Base-by-base conservation (phyloP, 2,888 invertebrate genomes). In the Scaeva pyrastri region DNA sequence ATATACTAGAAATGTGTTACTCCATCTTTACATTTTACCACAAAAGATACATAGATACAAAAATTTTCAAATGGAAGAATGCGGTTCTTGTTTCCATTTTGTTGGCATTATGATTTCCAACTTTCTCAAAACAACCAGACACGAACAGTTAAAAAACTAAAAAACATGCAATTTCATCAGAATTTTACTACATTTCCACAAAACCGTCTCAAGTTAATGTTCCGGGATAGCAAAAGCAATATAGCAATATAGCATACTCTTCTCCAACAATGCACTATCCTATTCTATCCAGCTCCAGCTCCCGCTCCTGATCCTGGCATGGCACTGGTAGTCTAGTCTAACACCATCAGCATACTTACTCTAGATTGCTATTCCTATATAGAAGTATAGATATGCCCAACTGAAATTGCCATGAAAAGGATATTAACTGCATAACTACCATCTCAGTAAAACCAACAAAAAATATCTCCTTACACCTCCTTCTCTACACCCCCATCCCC, bases 341-440 rank as follows among this genome's bases (percentile, higher is more conserved):
- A 43, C 14, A 36, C 16, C 31, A 31, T 31, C 16, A 11, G 50
- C 16, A 36, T 7, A 56, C 36, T 26, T 23, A 68, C 50, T 50
- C 12, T 31, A 48, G 16, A 73, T 23, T 14, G 23, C 52, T 21
- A 26, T 55, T 48, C 31, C 8, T 31, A 31, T 5, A 7, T 31
- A 31, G n/a, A n/a, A n/a, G n/a, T 31, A 8, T 31, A 31, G 31
- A 8, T 31, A 31, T 31, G 8, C 31, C 31, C 8, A 2, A 31
- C 75, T 66, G 19, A 72, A 72, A 85, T 76, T 73, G 80, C 68
- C 58, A 80, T 80, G 48, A 68, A 85, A 85, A 60, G 60, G 56
- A 79, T 79, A 75, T 79, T 71, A 74, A 76, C 76, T 58, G 43
- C n/a, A 39, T 31, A 31, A 66, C 66, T 31, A 36, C 43, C 31